Percentiles rank a stretch among this genome's conserved stretches.
These are phyloP conservation scores for Priocnemis perturbator DNA, from an alignment of 2,888 invertebrate genomes.

Conservation along the genomic window DNA sequence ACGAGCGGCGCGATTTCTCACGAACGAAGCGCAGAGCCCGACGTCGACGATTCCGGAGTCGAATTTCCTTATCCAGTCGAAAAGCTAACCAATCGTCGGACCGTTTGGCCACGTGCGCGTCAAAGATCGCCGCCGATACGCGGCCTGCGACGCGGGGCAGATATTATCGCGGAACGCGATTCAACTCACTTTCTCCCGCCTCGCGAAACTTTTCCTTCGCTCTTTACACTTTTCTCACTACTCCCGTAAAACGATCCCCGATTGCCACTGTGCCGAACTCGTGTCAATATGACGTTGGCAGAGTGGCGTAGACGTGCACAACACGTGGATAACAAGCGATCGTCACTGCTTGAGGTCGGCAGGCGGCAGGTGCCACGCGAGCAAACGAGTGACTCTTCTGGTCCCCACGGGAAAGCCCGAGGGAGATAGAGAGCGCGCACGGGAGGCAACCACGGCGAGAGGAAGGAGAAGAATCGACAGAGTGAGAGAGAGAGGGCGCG, in stretches of 20 bases:
- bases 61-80: too few relatives aligned
- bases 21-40: too few relatives aligned
- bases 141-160: too few relatives aligned
- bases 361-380: constrained; percentile 31
- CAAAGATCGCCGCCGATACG: too few relatives aligned
- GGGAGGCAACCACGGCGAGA: constrained; percentile 1
- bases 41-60: too few relatives aligned
- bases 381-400: constrained; percentile 6
- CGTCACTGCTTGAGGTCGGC: constrained; percentile 29
- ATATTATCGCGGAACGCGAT: background rate
- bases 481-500: background rate
- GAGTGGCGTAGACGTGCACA: constrained; percentile 24
- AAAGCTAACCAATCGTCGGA: too few relatives aligned
- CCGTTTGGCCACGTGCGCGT: too few relatives aligned
- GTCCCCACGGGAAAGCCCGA: background rate
- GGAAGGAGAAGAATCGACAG: too few relatives aligned
- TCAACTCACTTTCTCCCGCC: background rate
- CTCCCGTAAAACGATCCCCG: too few relatives aligned
- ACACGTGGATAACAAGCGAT: constrained; percentile 14
- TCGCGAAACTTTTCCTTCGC: background rate
- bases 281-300: too few relatives aligned
- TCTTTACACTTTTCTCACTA: background rate
- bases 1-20: too few relatives aligned
- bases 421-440: constrained; percentile 3
- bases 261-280: background rate